These are phyloP conservation scores for Naja naja DNA, from an alignment of 2,113 vertebrate genomes.

Conservation along the genomic window DNA sequence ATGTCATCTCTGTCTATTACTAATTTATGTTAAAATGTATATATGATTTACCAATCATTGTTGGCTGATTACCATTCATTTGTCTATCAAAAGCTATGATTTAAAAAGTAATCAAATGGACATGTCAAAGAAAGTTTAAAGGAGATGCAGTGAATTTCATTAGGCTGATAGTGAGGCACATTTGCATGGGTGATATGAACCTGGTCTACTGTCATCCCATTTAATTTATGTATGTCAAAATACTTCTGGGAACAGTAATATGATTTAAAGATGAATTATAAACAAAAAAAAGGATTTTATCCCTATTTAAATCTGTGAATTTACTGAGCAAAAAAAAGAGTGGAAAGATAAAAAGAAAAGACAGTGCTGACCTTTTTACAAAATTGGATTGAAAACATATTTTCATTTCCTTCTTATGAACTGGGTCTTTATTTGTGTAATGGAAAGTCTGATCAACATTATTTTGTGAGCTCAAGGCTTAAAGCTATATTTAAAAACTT, in stretches of 20 bases:
- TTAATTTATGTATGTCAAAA: neutral
- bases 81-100: conserved; percentile 6
- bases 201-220: neutral
- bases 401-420: neutral
- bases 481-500: neutral
- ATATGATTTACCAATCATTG: neutral
- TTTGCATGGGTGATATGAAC: neutral
- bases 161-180: neutral
- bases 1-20: conserved; percentile 5
- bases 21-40: neutral
- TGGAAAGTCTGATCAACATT: neutral
- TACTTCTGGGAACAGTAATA: neutral
- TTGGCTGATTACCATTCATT: neutral
- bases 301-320: neutral
- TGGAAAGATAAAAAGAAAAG: neutral
- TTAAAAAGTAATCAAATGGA: neutral
- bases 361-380: neutral
- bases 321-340: neutral
- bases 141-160: neutral
- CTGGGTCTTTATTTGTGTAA: neutral
- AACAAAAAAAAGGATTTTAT: neutral
- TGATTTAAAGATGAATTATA: neutral
- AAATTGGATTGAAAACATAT: neutral
- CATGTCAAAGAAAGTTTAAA: neutral
- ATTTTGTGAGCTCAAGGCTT: neutral